Base-by-base conservation (phyloP, 2,888 invertebrate genomes). In the Aspidapion aeneum region DNA sequence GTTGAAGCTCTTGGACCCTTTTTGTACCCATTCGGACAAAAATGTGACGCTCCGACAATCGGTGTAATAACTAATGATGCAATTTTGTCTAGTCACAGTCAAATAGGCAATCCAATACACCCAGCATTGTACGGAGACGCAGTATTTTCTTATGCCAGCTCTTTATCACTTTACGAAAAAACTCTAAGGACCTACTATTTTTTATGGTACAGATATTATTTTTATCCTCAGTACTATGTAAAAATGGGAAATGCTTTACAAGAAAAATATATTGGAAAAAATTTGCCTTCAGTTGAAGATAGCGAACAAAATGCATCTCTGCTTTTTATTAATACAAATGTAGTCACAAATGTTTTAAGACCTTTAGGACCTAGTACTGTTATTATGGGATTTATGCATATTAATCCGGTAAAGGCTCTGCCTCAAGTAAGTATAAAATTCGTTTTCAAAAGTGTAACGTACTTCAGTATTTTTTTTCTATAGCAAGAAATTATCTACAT, bases 131-230 rank as follows among this genome's bases (percentile, higher is more conserved):
- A 71, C 55, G 71, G 73, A 1, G 74, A 75, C 58, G 65, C 71
- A 61, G 63, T 72, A 51, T 57, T 74, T 18, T 70, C 69, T 21
- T 57, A 68, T 20, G 68, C 68, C 49, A 48, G n/a, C 3, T 21
- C 57, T 3, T 69, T 83, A 63, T 81, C 75, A 17, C 72, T 80
- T 35, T 81, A 80, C 35, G 76, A 80, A 63, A 66, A 75, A 55
- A 58, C 73, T 5, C 63, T 63, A 51, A 73, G 72, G 55, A 66
- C 67, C 0, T 57, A 68, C 12, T 73, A 73, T 61, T 67, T 69
- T 18, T n/a, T 75, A 9, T 72, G 70, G 68, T 58, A 63, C 5
- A 67, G 71, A 57, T 66, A 65, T 19, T 70, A 68, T n/a, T n/a
- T n/a, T 58, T 68, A 70, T 18, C 56, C 67, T 2, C 72, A 69